Evolutionary conservation across 2,888 invertebrate genomes (phyloP).

Genomic region (Pseudanteris insignis): DNA sequence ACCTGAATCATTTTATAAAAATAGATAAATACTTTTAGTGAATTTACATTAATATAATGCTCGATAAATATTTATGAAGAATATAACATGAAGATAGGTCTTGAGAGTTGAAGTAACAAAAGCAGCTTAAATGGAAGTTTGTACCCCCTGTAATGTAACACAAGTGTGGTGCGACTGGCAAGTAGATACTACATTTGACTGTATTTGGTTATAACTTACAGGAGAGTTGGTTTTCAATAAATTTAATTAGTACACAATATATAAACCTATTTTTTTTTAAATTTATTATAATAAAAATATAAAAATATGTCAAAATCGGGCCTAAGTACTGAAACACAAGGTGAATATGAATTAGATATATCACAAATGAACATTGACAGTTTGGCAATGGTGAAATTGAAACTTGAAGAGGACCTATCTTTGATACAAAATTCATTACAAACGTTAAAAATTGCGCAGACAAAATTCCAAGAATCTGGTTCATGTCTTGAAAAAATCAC

Average conservation of each 20-base stretch:
- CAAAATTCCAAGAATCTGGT: constrained; percentile 88
- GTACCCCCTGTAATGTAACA: neutral
- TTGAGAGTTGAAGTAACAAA: too few species aligned
- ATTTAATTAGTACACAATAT: too few species aligned
- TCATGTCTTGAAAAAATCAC: constrained; percentile 84
- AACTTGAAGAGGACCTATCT: constrained; percentile 88
- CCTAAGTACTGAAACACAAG: constrained; percentile 72
- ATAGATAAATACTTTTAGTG: too few species aligned
- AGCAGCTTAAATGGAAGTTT: too few species aligned
- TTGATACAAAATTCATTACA: constrained; percentile 91
- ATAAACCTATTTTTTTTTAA: neutral
- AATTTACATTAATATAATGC: too few species aligned
- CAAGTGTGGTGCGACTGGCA: neutral
- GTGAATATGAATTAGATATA: constrained; percentile 82
- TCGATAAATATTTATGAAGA: too few species aligned
- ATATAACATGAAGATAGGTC: too few species aligned
- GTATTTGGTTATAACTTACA: constrained; percentile 26
- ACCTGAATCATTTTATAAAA: too few species aligned
- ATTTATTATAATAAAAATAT: neutral
- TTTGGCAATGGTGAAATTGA: constrained; percentile 84
- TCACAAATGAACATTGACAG: constrained; percentile 82
- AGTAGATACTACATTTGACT: constrained; percentile 3
- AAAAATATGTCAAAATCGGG: constrained; percentile 56
- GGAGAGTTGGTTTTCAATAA: neutral
- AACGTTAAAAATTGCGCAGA: constrained; percentile 88